Percentiles rank a stretch among this genome's conserved stretches.
Evolutionary conservation across 2,113 vertebrate genomes (phyloP).

Genomic region (Perca fluviatilis): DNA sequence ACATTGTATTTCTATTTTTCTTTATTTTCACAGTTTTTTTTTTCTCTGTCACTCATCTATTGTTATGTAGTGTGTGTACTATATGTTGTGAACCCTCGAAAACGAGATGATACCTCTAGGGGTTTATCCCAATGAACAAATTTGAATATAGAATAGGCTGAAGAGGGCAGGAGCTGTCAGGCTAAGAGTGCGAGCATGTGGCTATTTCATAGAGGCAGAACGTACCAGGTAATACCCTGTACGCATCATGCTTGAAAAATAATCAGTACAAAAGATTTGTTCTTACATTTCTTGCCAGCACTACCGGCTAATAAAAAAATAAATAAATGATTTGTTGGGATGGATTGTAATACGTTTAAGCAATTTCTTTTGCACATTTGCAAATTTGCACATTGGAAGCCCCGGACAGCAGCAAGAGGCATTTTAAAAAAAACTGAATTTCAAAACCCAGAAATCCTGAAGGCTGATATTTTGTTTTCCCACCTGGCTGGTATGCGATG

Average conservation of each 20-base stretch:
- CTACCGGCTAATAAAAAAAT: too few relatives aligned
- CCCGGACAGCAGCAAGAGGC: not conserved
- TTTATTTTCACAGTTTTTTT: too few relatives aligned
- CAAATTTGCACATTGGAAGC: not conserved
- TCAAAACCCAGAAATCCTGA: not conserved
- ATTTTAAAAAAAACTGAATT: not conserved
- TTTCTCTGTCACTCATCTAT: too few relatives aligned
- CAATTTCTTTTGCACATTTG: not conserved
- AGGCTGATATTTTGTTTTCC: slow-evolving; percentile 11
- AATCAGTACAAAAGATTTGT: not conserved
- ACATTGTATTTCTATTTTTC: too few relatives aligned
- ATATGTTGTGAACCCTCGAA: too few relatives aligned
- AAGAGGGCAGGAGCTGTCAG: not conserved
- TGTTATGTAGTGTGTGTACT: too few relatives aligned
- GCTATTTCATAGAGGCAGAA: not conserved
- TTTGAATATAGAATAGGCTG: not conserved
- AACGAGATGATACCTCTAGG: too few relatives aligned
- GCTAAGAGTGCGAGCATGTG: not conserved
- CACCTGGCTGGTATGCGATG: slow-evolving; percentile 7
- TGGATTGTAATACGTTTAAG: not conserved
- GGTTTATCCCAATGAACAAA: too few relatives aligned
- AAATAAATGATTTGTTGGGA: not conserved
- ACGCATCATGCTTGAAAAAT: not conserved
- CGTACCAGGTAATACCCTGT: not conserved
- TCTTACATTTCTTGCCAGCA: not conserved